Conservation (phyloP, 2,797 vertebrate genomes). For the Syndactyla subalaris region DNA sequence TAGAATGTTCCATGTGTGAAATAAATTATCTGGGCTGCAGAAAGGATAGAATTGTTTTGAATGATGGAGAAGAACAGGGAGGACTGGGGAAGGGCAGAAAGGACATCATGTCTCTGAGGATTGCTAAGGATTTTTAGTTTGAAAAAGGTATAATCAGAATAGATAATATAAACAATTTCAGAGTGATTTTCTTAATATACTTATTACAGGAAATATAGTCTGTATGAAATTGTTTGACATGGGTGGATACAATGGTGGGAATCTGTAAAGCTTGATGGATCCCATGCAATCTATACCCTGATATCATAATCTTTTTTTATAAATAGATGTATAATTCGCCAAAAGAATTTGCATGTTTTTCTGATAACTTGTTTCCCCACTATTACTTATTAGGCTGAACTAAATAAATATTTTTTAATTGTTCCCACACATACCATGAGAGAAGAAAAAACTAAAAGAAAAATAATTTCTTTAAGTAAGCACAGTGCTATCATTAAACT, state of each 20-base stretch:
- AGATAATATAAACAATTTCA: not conserved
- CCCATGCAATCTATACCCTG: not conserved
- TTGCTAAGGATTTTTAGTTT: not conserved
- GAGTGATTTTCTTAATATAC: not conserved
- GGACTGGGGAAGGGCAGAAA: not conserved
- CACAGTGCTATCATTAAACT: not conserved
- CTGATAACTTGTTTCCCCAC: not conserved
- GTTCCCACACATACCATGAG: not conserved
- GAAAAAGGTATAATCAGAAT: not conserved
- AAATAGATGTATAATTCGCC: not conserved
- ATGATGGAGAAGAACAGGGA: not conserved
- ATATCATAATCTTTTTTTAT: not conserved
- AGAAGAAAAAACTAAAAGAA: not conserved
- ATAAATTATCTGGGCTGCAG: not conserved
- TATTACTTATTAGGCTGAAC: not conserved
- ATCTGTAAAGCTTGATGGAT: not conserved
- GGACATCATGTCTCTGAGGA: not conserved
- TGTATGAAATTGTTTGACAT: not conserved
- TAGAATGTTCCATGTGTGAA: not conserved
- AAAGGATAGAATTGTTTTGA: not conserved
- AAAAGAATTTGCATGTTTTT: not conserved
- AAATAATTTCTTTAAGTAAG: not conserved
- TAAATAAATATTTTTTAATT: not conserved
- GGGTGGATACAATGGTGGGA: not conserved
- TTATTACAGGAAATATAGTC: not conserved